These are phyloP conservation scores for Muscina levida DNA, from an alignment of 2,888 invertebrate species.

Conservation along the genomic window DNA sequence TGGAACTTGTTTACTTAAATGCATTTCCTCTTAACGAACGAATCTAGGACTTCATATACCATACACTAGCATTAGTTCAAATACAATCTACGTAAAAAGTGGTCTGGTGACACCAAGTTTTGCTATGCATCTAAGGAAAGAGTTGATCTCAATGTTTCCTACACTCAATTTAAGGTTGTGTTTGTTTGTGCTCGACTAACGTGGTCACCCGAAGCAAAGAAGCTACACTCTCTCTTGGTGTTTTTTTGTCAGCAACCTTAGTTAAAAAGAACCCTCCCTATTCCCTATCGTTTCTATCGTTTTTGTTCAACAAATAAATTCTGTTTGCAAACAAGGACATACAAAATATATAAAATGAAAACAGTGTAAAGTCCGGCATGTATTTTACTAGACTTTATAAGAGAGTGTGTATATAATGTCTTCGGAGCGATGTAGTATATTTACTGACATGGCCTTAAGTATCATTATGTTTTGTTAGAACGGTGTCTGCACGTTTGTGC, in stretches of 20 bases:
- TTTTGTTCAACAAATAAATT: background rate
- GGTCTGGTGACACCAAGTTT: too few species aligned
- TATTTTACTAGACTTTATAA: background rate
- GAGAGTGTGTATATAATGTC: background rate
- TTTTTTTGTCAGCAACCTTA: too few species aligned
- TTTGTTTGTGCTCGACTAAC: too few species aligned
- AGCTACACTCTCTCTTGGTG: too few species aligned
- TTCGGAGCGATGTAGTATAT: background rate
- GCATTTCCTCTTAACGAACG: slow-evolving; percentile 54
- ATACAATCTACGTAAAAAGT: too few species aligned
- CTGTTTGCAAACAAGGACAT: background rate
- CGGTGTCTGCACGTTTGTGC: background rate
- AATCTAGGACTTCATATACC: background rate
- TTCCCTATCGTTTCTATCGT: too few species aligned
- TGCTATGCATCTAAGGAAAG: too few species aligned
- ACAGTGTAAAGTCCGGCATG: slow-evolving; percentile 16
- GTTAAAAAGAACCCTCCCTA: too few species aligned
- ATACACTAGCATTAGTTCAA: too few species aligned
- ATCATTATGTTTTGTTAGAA: slow-evolving; percentile 24
- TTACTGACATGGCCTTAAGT: slow-evolving; percentile 22
- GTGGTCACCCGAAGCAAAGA: too few species aligned
- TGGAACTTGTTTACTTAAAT: slow-evolving; percentile 63
- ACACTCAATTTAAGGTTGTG: too few species aligned
- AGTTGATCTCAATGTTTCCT: too few species aligned
- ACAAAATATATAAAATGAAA: background rate